These are phyloP conservation scores for Leptobrachium leishanense DNA, from an alignment of 2,113 vertebrate species.

Conservation along the genomic window DNA sequence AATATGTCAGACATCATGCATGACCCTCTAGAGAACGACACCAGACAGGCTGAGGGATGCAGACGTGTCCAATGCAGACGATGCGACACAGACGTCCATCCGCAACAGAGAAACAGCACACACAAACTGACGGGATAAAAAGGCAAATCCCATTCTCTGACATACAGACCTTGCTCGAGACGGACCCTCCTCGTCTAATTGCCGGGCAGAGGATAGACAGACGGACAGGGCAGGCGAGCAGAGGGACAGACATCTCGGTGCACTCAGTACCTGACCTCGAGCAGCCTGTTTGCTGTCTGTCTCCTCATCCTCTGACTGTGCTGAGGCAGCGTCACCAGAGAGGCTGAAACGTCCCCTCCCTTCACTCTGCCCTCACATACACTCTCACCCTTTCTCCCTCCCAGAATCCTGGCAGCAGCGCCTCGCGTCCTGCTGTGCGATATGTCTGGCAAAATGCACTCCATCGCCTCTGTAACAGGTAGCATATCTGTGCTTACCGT, in stretches of 20 bases:
- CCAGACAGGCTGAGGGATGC: too few species aligned
- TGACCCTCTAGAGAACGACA: too few species aligned
- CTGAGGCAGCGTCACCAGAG: conserved; percentile 4
- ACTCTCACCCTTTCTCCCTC: background rate
- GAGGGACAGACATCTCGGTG: background rate
- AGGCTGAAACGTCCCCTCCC: background rate
- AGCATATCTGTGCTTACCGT: background rate
- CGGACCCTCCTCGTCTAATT: too few species aligned
- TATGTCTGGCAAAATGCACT: background rate
- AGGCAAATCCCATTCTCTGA: too few species aligned
- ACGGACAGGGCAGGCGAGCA: background rate
- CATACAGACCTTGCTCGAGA: too few species aligned
- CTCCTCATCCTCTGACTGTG: conserved; percentile 20
- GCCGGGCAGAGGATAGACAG: background rate
- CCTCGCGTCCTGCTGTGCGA: background rate
- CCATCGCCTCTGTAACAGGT: conserved; percentile 22
- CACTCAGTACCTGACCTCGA: conserved; percentile 32
- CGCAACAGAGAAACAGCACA: too few species aligned
- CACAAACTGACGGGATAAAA: too few species aligned
- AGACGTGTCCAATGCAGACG: too few species aligned
- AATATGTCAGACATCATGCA: too few species aligned
- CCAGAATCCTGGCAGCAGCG: background rate
- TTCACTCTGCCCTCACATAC: conserved; percentile 3
- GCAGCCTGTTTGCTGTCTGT: conserved; percentile 32
- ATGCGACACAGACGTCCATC: too few species aligned